Evolutionary conservation across 53 echinoderm and acorn worm genomes (phyloP), one percentile per base, ranked within the genome.

Genomic region (Henricia sp.): DNA sequence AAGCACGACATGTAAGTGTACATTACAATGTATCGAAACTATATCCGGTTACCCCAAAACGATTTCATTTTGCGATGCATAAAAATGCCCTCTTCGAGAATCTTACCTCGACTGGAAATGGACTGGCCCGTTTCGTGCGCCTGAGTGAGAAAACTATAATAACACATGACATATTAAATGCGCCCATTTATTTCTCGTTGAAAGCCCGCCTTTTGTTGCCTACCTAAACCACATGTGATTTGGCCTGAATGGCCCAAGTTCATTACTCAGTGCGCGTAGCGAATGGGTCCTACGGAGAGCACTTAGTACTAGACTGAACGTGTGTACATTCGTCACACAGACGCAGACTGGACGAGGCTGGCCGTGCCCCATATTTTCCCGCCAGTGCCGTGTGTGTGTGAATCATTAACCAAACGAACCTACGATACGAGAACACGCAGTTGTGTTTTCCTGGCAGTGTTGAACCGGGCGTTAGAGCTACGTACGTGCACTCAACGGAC

Each of bases 151-250:
- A 80, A 80, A 80, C 80, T 85, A 85, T 85, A 85, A 85, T 74
- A 85, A 85, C 85, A 85, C 74, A 85, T 60, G 74, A 62, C 62
- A 85, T 85, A 85, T 85, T 60, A 85, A 85, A 85, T 74, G 73
- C 85, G 85, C 48, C 74, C 85, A 74, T 85, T 85, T 85, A 85
- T 60, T 85, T 74, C 63, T 85, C 74, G 74, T 74, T 85, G 85
- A 85, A 85, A 73, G 85, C 74, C 54, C 46, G 43, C 37, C 74
- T 80, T 80, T 80, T 80, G 85, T 85, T 73, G 85, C 74, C 72
- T 70, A 65, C 72, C 48, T 63, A 85, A 85, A 85, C 62, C 85
- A 44, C 85, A 73, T 74, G 74, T 72, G 72, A 73, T 74, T 73
- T 85, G 85, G 34, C 42, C 72, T 85, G 62, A 73, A 60, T 74